These are phyloP conservation scores for Drosophila burlai DNA, from an alignment of 1,140 invertebrate species.

Conservation along the genomic window DNA sequence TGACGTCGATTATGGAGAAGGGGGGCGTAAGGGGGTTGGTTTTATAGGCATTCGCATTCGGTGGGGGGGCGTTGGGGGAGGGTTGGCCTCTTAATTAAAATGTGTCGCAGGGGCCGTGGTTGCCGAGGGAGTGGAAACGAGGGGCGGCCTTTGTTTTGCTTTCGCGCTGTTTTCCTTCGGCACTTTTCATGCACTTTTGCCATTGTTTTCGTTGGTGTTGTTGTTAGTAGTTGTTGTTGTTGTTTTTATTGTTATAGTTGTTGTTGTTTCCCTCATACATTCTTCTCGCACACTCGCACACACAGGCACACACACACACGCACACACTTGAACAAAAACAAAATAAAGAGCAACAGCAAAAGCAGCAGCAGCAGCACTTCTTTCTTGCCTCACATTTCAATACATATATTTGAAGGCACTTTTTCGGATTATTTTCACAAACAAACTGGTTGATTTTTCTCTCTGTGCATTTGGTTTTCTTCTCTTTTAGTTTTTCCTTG, in stretches of 20 bases:
- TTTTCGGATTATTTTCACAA: conserved; percentile 26
- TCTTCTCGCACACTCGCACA: conserved; percentile 2
- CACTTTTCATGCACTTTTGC: conserved; percentile 50
- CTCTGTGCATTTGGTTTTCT: neutral
- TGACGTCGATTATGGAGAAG: neutral
- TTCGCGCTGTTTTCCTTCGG: conserved; percentile 38
- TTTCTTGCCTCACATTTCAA: conserved; percentile 5
- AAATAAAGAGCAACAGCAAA: conserved; percentile 43
- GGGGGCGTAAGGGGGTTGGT: neutral
- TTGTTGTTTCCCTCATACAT: neutral
- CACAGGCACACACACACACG: neutral
- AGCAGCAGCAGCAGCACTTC: conserved; percentile 45
- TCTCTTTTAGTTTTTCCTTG: neutral
- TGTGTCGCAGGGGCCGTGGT: conserved; percentile 21
- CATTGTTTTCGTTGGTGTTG: conserved; percentile 9
- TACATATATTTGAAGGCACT: conserved; percentile 7
- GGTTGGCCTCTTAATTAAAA: conserved; percentile 48
- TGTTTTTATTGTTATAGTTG: conserved; percentile 7
- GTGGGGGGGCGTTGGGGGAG: neutral
- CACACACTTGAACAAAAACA: conserved; percentile 51
- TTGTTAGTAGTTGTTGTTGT: conserved; percentile 5
- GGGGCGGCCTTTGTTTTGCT: conserved; percentile 52
- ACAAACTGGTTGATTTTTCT: neutral
- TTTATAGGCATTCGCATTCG: neutral
- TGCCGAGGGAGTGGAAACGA: neutral